Conservation (phyloP, 2,113 vertebrate species). For the Equus przewalskii region DNA sequence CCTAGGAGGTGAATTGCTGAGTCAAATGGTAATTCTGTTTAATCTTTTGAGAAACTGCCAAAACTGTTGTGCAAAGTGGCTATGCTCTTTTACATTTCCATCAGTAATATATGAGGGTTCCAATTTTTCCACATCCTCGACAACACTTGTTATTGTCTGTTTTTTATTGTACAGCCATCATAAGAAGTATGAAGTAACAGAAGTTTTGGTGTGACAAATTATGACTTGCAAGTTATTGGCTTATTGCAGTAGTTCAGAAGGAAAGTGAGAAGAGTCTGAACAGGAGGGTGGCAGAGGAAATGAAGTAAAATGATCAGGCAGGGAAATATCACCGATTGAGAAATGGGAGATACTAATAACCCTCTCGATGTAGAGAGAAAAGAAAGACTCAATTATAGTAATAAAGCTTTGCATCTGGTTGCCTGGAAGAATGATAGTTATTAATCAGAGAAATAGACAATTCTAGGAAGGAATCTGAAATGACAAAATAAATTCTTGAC, state of each 20-base stretch:
- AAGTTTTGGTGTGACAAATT: not conserved
- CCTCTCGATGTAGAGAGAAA: not conserved
- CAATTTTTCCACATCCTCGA: not conserved
- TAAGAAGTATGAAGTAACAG: not conserved
- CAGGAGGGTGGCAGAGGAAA: not conserved
- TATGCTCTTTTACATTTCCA: not conserved
- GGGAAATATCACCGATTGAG: not conserved
- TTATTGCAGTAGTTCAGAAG: not conserved
- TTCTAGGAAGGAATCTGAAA: conserved; percentile 33
- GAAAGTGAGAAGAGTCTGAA: not conserved
- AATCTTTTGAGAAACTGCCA: not conserved
- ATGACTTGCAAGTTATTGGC: not conserved
- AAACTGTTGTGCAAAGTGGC: not conserved
- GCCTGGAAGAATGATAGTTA: not conserved
- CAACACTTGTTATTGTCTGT: not conserved
- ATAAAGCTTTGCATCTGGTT: not conserved
- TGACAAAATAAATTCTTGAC: not conserved
- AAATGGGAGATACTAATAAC: not conserved
- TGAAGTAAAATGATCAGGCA: not conserved
- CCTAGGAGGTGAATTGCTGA: not conserved
- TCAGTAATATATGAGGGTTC: not conserved
- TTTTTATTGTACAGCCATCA: not conserved
- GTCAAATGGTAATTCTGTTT: not conserved
- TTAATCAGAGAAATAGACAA: not conserved
- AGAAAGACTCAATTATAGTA: not conserved